Evolutionary conservation across 1,140 invertebrate species (phyloP), one percentile per base, ranked within the genome.

Genomic region (Cotesia vestalis): DNA sequence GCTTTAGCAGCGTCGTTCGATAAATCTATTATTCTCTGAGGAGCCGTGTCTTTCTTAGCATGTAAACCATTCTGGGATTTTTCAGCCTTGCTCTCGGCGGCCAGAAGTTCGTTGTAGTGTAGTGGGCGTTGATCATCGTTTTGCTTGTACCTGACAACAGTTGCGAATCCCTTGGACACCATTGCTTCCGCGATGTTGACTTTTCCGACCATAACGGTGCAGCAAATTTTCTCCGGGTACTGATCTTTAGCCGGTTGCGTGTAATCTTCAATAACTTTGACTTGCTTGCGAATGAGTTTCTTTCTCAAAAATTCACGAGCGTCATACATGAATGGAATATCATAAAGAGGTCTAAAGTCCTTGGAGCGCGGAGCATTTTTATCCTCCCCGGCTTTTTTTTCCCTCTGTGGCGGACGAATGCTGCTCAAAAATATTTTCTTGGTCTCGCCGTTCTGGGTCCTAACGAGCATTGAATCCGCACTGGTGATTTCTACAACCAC

Each of bases 291-390:
- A 82, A 99, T 95, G 0, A 99, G 88, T 84, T 97, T 97, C 81
- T 98, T 99, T 36, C 98, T 90, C 3, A 99, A 87, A 83, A 96
- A 99, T 88, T 99, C 98, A 73, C 98, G 90, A 0, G 97, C 97
- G 85, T 99, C 98, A 84, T 94, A 98, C 95, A 99, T 96, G 90
- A 94, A 98, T 4, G 98, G 98, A 79, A 99, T 95, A 79, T 99
- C 98, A 83, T 99, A 99, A 0, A 99, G 89, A 1, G 96, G 95
- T 73, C 94, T 89, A 80, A 93, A 92, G 84, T 91, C 90, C 83
- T 90, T 88, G 73, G 90, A 82, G 75, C 90, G 89, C 38, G 88
- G 87, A 4, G 88, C 85, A 38, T 89, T 85, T 80, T 92, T 93
- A 72, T 92, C 91, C 69, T 91, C 91, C 69, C 89, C 81, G 60